Evolutionary conservation across 2,888 invertebrate species (phyloP), one percentile per base, ranked within the genome.

Genomic region (Lobophora halterata): DNA sequence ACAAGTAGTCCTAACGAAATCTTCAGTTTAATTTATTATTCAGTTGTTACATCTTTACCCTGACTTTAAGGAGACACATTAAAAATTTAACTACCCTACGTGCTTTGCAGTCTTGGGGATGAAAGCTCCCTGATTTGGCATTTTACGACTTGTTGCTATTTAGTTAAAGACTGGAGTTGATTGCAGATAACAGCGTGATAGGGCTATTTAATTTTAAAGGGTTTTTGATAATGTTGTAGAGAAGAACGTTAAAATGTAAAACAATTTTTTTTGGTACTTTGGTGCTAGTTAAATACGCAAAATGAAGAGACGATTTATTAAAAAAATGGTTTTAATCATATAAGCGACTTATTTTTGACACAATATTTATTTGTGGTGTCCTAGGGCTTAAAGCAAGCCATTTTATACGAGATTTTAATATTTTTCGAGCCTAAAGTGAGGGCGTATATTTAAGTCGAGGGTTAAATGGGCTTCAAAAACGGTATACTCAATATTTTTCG

Each of bases 21-120:
- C n/a, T 14, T 18, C 8, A 5, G 18, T 18, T 11, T 16, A 29
- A 26, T 36, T 19, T 19, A 24, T 35, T 26, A 24, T 37, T 43
- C 37, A 37, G 28, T 43, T 43, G 38, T 26, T 29, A 26, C 33
- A 33, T 21, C 42, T 38, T 34, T 33, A 33, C 43, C 43, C 27
- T 30, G 29, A 23, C 30, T 28, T 36, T 38, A 27, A 43, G 24
- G 17, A 27, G 36, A 33, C 33, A 10, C 26, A 37, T 43, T 43
- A 37, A 43, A 43, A 37, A 37, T 37, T 33, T 43, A 37, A 34
- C 23, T n/a, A 14, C 17, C 24, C 17, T n/a, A 5, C 32, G 24
- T 28, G 28, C 31, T 23, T 3, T 31, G 26, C 28, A 39, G 32
- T 39, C 37, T 37, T 33, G 16, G 32, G 40, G 43, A 29, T 26